Percentiles rank a stretch among this genome's conserved stretches.
These are phyloP conservation scores for Coregonus clupeaformis DNA, from an alignment of 2,113 vertebrate genomes.

Conservation along the genomic window DNA sequence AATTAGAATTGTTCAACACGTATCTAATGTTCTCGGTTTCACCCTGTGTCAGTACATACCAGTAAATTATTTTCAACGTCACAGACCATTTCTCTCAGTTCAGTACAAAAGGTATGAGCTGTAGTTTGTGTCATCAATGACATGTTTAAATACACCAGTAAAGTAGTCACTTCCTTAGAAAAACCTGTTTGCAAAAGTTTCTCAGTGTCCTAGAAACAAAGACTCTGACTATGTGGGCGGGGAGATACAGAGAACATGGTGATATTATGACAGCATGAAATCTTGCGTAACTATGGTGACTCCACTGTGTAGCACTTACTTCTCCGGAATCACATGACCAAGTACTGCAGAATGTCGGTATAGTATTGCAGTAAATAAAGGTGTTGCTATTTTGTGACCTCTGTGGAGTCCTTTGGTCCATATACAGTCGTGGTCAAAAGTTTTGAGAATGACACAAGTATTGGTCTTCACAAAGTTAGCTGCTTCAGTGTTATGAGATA, in stretches of 20 bases:
- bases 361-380: too few species aligned
- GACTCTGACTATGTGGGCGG: not conserved
- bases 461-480: too few species aligned
- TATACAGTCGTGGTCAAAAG: too few species aligned
- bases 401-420: too few species aligned
- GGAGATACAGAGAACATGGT: not conserved
- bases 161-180: conserved; percentile 30
- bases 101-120: not conserved
- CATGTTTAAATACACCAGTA: conserved; percentile 1
- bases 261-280: not conserved
- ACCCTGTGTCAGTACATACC: not conserved
- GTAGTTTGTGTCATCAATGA: not conserved
- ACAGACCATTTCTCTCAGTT: not conserved
- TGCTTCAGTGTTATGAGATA: too few species aligned
- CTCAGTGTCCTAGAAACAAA: not conserved
- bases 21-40: not conserved
- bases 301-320: conserved; percentile 12
- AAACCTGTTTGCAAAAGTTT: not conserved
- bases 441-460: too few species aligned
- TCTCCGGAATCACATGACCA: conserved; percentile 61
- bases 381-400: too few species aligned
- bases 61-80: not conserved
- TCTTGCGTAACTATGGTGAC: conserved; percentile 18
- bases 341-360: conserved; percentile 62
- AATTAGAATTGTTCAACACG: too few species aligned